Conservation (phyloP, 2,113 vertebrate species). For the Callithrix jacchus region DNA sequence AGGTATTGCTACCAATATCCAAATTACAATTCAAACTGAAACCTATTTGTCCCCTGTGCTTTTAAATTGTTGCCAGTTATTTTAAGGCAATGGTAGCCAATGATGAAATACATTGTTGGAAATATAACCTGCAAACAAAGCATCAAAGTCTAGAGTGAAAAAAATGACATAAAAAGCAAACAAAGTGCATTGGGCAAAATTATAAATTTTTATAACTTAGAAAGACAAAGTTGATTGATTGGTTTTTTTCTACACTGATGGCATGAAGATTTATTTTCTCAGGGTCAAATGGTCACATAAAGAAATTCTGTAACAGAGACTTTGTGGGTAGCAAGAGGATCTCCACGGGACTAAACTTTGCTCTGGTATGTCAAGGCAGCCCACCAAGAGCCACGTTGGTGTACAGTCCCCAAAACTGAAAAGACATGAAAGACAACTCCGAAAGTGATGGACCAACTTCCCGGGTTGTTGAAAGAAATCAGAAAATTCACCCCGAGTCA, state of each 20-base stretch:
- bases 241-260: background rate
- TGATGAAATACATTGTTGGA: background rate
- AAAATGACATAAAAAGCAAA: background rate
- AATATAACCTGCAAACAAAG: background rate
- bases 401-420: background rate
- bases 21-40: background rate
- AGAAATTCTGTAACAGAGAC: background rate
- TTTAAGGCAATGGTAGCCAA: background rate
- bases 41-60: background rate
- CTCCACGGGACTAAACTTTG: fast-evolving
- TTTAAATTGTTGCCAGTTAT: background rate
- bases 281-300: background rate
- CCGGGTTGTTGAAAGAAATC: background rate
- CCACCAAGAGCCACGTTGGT: background rate
- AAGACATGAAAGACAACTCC: background rate
- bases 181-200: background rate
- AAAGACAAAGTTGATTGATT: background rate
- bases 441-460: background rate
- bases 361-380: background rate
- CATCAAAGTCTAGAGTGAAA: background rate
- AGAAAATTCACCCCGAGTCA: background rate
- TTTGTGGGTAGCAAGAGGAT: background rate
- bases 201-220: background rate
- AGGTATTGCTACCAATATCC: background rate
- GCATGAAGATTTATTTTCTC: background rate